phyloP scores from a whole-genome alignment of 2,888 invertebrate species.

The Drosophila anomalipes region DNA sequence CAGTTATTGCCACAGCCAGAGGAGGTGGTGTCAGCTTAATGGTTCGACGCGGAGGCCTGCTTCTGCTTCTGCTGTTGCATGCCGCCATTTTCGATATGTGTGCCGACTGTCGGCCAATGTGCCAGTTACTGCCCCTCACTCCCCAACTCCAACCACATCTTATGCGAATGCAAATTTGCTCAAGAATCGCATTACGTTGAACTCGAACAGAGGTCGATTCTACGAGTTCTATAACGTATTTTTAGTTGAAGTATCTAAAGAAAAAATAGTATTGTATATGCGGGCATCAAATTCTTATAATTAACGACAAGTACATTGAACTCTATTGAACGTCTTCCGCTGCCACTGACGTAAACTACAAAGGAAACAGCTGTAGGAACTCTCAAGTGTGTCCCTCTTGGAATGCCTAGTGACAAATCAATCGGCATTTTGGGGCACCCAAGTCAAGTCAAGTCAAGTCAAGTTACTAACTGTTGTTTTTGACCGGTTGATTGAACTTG shows the following conservation, averaged over 20 bases:
- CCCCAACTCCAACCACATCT: slow-evolving; percentile 23
- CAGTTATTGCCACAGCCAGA: slow-evolving; percentile 25
- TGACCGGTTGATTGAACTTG: slow-evolving; percentile 72
- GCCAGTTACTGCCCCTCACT: slow-evolving; percentile 37
- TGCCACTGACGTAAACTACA: slow-evolving; percentile 53
- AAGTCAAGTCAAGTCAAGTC: slow-evolving; percentile 32
- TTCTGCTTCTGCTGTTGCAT: slow-evolving; percentile 44
- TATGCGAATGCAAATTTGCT: slow-evolving; percentile 55
- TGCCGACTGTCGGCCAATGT: slow-evolving; percentile 60
- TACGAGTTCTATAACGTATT: slow-evolving; percentile 10
- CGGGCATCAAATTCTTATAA: slow-evolving; percentile 51
- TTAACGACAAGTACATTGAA: slow-evolving; percentile 67
- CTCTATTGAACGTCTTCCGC: slow-evolving; percentile 44
- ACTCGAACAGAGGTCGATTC: slow-evolving; percentile 41
- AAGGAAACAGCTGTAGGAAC: slow-evolving; percentile 53
- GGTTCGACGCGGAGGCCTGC: slow-evolving; percentile 6
- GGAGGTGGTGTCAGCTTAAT: slow-evolving; percentile 46
- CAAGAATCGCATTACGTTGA: slow-evolving; percentile 49
- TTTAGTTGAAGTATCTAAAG: slow-evolving; percentile 10
- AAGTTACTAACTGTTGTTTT: slow-evolving; percentile 33
- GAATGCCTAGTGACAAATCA: slow-evolving; percentile 57
- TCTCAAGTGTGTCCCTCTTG: slow-evolving; percentile 47
- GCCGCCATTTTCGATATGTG: slow-evolving; percentile 47
- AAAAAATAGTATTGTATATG: slow-evolving; percentile 21
- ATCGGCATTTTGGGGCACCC: slow-evolving; percentile 40